phyloP scores from a whole-genome alignment of 2,113 vertebrate species.

The Apteryx owenii region DNA sequence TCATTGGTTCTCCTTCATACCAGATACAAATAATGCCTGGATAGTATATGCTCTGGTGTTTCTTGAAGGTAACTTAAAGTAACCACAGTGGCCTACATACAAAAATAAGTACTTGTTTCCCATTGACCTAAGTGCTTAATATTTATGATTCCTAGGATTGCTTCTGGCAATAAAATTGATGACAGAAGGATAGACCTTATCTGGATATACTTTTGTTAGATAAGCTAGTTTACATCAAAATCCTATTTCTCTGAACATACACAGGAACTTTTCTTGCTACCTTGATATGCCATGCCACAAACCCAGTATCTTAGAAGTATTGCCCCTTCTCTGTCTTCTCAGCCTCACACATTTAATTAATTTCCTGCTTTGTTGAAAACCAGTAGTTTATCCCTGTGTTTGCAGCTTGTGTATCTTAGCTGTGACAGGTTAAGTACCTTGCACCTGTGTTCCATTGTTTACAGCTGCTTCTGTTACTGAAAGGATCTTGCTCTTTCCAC shows the following conservation, averaged over 20 bases:
- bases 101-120: background rate
- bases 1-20: background rate
- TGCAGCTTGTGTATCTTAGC: background rate
- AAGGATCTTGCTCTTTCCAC: background rate
- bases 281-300: background rate
- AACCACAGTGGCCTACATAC: background rate
- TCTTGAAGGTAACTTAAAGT: background rate
- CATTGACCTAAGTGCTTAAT: background rate
- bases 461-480: background rate
- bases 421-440: background rate
- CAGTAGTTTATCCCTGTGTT: background rate
- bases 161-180: background rate
- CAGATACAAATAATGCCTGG: background rate
- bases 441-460: background rate
- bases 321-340: background rate
- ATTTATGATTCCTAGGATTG: background rate
- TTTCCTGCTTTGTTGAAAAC: background rate
- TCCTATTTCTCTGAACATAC: background rate
- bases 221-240: background rate
- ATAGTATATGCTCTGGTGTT: background rate
- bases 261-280: background rate
- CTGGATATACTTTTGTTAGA: background rate
- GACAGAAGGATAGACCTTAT: background rate
- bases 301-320: background rate
- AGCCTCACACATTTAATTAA: background rate